Evolutionary conservation across 1,140 invertebrate species (phyloP).

Genomic region (Bombus waltoni): DNA sequence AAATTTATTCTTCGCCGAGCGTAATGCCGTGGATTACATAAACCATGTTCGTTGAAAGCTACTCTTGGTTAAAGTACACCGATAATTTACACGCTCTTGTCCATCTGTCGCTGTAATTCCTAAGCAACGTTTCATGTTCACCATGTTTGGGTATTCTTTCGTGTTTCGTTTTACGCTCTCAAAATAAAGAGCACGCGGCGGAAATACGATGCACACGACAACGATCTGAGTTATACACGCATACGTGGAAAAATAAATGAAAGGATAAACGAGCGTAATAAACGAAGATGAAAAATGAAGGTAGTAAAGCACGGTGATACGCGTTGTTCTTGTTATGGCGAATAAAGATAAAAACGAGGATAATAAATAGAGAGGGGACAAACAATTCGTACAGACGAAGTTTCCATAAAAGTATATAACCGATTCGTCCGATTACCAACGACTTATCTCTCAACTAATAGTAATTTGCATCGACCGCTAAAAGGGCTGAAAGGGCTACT

Average conservation of each 20-base stretch:
- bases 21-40: not conserved
- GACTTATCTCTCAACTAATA: not conserved
- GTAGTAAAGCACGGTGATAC: not conserved
- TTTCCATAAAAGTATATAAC: not conserved
- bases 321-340: not conserved
- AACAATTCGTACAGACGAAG: not conserved
- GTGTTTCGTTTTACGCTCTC: no score
- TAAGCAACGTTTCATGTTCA: not conserved
- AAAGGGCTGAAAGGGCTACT: no score
- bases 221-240: no score
- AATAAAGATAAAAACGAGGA: not conserved
- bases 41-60: slow-evolving; percentile 4
- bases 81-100: slow-evolving; percentile 12
- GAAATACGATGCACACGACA: no score
- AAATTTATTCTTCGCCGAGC: slow-evolving; percentile 19
- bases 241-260: no score
- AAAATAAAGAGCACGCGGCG: no score
- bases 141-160: not conserved
- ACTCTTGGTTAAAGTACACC: not conserved
- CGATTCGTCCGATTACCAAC: no score
- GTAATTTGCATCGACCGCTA: not conserved
- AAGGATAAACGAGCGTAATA: not conserved
- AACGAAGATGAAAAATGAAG: not conserved
- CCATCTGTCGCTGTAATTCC: not conserved
- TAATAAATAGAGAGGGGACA: not conserved